phyloP scores from a whole-genome alignment of 2,888 invertebrate species.

The Nymphalis polychloros region DNA sequence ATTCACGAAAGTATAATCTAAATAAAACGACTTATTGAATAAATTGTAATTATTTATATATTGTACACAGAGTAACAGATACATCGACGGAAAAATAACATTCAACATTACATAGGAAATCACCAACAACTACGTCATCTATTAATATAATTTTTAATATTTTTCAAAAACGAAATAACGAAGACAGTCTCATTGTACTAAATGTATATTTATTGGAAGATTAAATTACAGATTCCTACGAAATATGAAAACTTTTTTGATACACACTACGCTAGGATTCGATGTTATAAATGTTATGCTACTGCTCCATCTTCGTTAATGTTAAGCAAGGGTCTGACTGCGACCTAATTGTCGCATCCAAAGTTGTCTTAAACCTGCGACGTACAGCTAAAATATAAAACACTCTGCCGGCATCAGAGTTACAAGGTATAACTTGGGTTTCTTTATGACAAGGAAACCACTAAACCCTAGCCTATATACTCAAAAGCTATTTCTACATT shows the following conservation, averaged over 20 bases:
- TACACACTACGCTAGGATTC: neutral
- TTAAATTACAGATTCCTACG: neutral
- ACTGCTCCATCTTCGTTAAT: no score
- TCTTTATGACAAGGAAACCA: no score
- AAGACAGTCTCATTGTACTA: neutral
- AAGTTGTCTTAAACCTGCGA: no score
- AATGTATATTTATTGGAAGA: slow-evolving; percentile 13
- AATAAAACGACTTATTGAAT: slow-evolving; percentile 12
- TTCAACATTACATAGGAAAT: slow-evolving; percentile 2
- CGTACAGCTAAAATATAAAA: no score
- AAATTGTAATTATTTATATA: slow-evolving; percentile 7
- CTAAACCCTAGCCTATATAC: no score
- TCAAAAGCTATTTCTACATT: no score
- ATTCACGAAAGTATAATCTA: neutral
- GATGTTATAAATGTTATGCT: no score
- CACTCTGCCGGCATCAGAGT: no score
- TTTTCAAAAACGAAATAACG: slow-evolving; percentile 1
- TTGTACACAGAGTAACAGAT: slow-evolving; percentile 4
- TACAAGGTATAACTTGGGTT: no score
- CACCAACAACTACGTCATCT: slow-evolving; percentile 9
- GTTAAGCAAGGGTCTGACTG: no score
- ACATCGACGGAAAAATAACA: neutral
- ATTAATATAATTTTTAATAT: neutral
- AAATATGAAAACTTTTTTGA: neutral
- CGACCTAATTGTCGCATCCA: no score